These are phyloP conservation scores for Tylochromis polylepis DNA, from an alignment of 2,113 vertebrate species.

Conservation along the genomic window DNA sequence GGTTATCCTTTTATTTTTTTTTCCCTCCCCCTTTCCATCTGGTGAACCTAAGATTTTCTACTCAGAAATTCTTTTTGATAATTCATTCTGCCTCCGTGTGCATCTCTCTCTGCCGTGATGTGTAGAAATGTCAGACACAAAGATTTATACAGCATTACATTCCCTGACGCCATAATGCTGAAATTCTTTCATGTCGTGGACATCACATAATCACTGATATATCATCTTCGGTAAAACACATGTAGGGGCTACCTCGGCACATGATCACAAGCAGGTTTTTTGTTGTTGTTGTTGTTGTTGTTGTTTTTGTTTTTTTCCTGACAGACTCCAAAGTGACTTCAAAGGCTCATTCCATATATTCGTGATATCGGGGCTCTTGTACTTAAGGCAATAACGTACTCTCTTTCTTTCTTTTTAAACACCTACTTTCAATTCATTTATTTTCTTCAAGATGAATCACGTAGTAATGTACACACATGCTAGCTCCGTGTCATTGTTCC, in stretches of 20 bases:
- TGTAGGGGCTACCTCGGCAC: neutral
- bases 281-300: too few species aligned
- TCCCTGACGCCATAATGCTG: neutral
- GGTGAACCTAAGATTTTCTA: slow-evolving; percentile 18
- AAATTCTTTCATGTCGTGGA: slow-evolving; percentile 9
- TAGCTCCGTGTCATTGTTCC: slow-evolving; percentile 23
- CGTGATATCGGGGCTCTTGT: neutral
- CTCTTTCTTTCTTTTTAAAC: neutral
- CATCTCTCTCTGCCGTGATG: neutral
- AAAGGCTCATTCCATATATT: neutral
- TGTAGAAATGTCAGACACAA: neutral
- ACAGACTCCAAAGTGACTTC: slow-evolving; percentile 3
- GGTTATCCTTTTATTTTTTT: neutral
- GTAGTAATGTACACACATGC: slow-evolving; percentile 38
- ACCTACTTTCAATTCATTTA: neutral
- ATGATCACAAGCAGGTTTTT: neutral
- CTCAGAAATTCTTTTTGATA: slow-evolving; percentile 51
- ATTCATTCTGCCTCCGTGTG: slow-evolving; percentile 32
- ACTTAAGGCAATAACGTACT: neutral
- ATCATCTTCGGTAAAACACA: slow-evolving; percentile 9
- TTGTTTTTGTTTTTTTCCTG: neutral
- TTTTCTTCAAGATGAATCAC: neutral
- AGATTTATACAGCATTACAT: slow-evolving; percentile 24
- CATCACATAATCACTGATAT: neutral
- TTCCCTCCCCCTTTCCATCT: slow-evolving; percentile 11